phyloP scores from a whole-genome alignment of 2,113 vertebrate species.

The Myotis lucifugus region DNA sequence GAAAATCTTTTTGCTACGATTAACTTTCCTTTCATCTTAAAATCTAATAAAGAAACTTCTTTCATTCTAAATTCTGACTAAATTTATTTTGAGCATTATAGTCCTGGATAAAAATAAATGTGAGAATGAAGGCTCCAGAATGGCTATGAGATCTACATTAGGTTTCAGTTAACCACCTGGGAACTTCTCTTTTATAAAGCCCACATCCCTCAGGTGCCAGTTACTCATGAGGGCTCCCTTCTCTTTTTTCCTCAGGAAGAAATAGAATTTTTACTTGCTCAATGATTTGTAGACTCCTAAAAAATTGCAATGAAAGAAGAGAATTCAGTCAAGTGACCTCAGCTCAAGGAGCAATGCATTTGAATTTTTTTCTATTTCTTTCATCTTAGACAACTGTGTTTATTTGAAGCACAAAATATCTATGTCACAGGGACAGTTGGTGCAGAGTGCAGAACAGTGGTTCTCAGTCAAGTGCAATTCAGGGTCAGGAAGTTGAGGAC shows the following conservation, averaged over 20 bases:
- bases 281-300: conserved; percentile 49
- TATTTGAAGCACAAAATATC: not conserved
- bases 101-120: not conserved
- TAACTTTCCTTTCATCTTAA: conserved; percentile 55
- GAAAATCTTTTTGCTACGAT: conserved; percentile 53
- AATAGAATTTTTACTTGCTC: conserved; percentile 44
- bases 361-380: conserved; percentile 1
- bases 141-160: not conserved
- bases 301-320: not conserved
- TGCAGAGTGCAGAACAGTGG: not conserved
- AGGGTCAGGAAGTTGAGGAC: not conserved
- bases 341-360: not conserved
- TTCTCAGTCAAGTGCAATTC: not conserved
- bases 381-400: not conserved
- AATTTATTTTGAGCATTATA: conserved; percentile 43
- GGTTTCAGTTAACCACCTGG: conserved; percentile 55
- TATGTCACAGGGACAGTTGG: not conserved
- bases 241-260: not conserved
- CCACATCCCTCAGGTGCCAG: not conserved
- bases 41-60: conserved; percentile 39
- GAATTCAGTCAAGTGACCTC: conserved; percentile 4
- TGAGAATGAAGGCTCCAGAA: not conserved
- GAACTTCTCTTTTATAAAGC: conserved; percentile 22
- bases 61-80: conserved; percentile 37
- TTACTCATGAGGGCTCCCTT: not conserved